Evolutionary conservation across 2,113 vertebrate genomes (phyloP), one percentile per base, ranked within the genome.

Genomic region (Calidris pugnax): DNA sequence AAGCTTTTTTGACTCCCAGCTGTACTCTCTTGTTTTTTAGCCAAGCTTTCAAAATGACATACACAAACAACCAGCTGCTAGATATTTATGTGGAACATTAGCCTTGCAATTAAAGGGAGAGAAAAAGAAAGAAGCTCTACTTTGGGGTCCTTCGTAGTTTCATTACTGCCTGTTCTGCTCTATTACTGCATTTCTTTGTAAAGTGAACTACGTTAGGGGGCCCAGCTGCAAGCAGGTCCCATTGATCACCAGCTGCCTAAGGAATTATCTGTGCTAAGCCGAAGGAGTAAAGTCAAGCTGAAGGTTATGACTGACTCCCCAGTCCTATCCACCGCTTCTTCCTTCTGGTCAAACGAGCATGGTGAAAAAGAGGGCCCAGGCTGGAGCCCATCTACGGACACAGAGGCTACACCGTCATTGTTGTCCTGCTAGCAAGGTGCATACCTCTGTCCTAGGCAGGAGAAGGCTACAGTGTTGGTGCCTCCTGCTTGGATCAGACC

Each of bases 61-160:
- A 59, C 43, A 93, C 94, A 95, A 92, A 92, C 83, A 96, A 95
- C 83, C 96, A 97, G 95, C 96, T 97, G 96, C 94, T 93, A 85
- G 94, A 95, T 91, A 92, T 94, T 94, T 85, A 88, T 96, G 82
- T 82, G 63, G 78, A 96, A 95, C 88, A 82, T 93, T 92, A 95
- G 77, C 86, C 87, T 94, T 82, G 89, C 84, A 97, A 97, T 96
- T 96, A 95, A 92, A 91, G 66, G 18, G 43, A 91, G 74, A 90
- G 75, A 77, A 85, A 87, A 48, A 48, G 48, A 96, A 96, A 91
- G 89, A 88, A 96, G 57, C 78, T 88, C 64, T 75, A 20, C 51
- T 85, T 87, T 63, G 77, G 81, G 85, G 63, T 94, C 85, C 47
- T 94, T 93, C 53, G 62, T 59, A 89, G 69, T 95, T 84, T 80